phyloP scores from a whole-genome alignment of 2,888 invertebrate genomes.

The Hecatera dysodea region DNA sequence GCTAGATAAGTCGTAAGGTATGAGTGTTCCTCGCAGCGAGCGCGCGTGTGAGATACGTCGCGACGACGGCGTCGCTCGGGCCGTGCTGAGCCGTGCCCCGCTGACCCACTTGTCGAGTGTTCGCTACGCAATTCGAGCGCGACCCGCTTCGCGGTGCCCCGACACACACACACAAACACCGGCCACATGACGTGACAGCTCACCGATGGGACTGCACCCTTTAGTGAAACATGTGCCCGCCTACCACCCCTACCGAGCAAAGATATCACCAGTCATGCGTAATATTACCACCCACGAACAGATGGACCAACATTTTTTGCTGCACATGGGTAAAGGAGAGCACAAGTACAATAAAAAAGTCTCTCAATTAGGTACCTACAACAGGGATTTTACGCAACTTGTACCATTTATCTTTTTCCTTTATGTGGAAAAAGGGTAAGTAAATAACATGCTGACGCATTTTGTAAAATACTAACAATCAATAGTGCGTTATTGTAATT shows the following conservation, averaged over 20 bases:
- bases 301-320: conserved; percentile 8
- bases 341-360: conserved; percentile 20
- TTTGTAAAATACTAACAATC: conserved; percentile 2
- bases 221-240: conserved; percentile 44
- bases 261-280: conserved; percentile 37
- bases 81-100: conserved; percentile 84
- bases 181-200: conserved; percentile 61
- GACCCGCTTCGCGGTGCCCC: conserved; percentile 80
- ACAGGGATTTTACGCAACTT: conserved; percentile 10
- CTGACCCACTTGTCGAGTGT: conserved; percentile 88
- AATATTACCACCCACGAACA: conserved; percentile 53
- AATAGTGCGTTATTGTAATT: conserved; percentile 8
- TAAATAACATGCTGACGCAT: conserved; percentile 24
- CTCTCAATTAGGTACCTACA: conserved; percentile 6
- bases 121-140: conserved; percentile 88
- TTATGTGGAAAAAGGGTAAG: not conserved
- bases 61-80: conserved; percentile 72
- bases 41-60: conserved; percentile 67
- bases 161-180: conserved; percentile 54
- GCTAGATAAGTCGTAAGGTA: conserved; percentile 49
- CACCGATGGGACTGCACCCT: conserved; percentile 51
- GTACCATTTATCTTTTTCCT: conserved; percentile 1
- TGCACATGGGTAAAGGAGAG: not conserved
- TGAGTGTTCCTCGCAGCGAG: conserved; percentile 32
- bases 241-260: conserved; percentile 48